phyloP scores from a whole-genome alignment of 1,140 invertebrate species.

The Sminthurides bifidus region DNA sequence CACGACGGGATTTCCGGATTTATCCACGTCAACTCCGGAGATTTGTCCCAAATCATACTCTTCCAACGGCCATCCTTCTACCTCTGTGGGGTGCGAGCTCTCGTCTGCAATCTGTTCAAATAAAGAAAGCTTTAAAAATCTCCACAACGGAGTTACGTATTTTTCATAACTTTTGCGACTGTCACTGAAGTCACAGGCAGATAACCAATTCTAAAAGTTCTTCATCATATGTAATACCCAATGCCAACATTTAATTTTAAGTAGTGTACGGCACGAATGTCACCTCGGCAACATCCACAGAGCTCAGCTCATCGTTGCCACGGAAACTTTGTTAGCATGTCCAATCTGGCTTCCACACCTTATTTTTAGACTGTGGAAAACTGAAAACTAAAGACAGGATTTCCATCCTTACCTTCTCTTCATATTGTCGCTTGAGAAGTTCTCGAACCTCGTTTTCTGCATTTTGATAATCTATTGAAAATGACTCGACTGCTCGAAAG shows the following conservation, averaged over 20 bases:
- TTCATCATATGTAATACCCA: not conserved
- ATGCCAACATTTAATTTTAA: not conserved
- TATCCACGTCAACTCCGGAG: slow-evolving; percentile 68
- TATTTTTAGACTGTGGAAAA: not conserved
- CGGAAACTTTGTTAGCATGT: too few relatives aligned
- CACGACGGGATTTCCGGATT: slow-evolving; percentile 64
- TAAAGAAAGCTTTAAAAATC: not conserved
- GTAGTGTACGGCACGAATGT: not conserved
- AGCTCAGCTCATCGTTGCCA: too few relatives aligned
- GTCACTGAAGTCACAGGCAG: not conserved
- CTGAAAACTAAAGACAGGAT: not conserved
- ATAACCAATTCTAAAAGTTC: not conserved
- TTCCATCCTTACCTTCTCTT: slow-evolving; percentile 28
- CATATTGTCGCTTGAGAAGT: slow-evolving; percentile 29
- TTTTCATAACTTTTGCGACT: too few relatives aligned
- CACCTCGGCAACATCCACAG: not conserved
- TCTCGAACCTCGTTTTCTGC: slow-evolving; percentile 29
- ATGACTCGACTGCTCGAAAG: not conserved
- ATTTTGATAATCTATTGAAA: slow-evolving; percentile 10
- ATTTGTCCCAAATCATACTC: slow-evolving; percentile 66
- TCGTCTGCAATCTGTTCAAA: slow-evolving; percentile 13
- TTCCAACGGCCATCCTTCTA: slow-evolving; percentile 55
- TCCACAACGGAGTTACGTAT: too few relatives aligned
- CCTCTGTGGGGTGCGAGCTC: slow-evolving; percentile 39
- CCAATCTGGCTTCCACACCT: too few relatives aligned